Evolutionary conservation across 1,140 invertebrate genomes (phyloP).

Genomic region (Danaus melanippus): DNA sequence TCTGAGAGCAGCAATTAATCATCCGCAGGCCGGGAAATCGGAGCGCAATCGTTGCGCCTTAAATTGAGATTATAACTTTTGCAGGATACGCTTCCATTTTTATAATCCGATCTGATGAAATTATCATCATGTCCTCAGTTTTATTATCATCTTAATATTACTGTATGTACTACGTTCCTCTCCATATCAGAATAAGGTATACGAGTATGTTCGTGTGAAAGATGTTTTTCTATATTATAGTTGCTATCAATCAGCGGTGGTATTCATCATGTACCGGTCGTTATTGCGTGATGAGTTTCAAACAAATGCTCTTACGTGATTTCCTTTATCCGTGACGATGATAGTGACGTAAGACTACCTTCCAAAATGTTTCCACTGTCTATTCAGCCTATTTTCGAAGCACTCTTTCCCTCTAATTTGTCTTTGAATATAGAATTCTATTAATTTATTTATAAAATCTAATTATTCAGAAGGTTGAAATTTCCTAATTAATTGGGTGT

Average conservation of each 20-base stretch:
- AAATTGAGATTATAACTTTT: constrained; percentile 23
- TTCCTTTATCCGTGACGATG: constrained; percentile 9
- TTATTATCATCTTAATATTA: too few relatives aligned
- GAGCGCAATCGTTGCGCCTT: constrained; percentile 40
- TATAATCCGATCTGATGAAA: not conserved
- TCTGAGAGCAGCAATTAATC: constrained; percentile 36
- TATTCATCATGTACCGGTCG: constrained; percentile 3
- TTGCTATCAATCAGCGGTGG: constrained; percentile 8
- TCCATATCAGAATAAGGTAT: too few relatives aligned
- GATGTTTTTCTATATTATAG: constrained; percentile 9
- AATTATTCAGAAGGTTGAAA: too few relatives aligned
- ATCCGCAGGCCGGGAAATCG: constrained; percentile 32
- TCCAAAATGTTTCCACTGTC: too few relatives aligned
- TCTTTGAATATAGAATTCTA: too few relatives aligned
- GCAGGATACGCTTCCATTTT: constrained; percentile 1
- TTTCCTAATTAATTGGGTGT: too few relatives aligned
- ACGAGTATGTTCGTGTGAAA: not conserved
- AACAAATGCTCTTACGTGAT: constrained; percentile 13
- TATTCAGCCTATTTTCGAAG: too few relatives aligned
- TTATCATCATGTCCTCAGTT: too few relatives aligned
- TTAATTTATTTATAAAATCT: too few relatives aligned
- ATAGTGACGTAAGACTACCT: not conserved
- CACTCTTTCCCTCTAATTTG: too few relatives aligned
- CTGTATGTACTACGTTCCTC: too few relatives aligned
- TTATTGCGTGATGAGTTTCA: constrained; percentile 9